Evolutionary conservation across 2,888 invertebrate genomes (phyloP), one percentile per base, ranked within the genome.

Genomic region (Nemoura dubitans): DNA sequence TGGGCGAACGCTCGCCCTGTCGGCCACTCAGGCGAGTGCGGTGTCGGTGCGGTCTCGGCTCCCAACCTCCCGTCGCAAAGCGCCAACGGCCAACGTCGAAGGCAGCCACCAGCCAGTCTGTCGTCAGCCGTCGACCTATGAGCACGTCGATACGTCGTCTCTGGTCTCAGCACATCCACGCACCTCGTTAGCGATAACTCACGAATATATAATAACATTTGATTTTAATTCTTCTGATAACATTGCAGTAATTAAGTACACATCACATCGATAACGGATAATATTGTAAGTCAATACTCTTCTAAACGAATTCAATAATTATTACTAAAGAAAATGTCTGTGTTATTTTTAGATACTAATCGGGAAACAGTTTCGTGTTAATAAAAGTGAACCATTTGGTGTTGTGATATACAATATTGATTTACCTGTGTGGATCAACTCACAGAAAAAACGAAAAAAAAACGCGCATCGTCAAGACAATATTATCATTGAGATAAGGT

Each of bases 161-260:
- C 59, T 21, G 21, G 16, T 21, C 2, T 21, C 59, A 59, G 16
- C 10, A 59, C 5, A 16, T 7, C 6, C 59, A 59, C 59, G 59
- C 10, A 7, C 21, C 14, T 59, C 59, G 14, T 59, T 59, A 59
- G n/a, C n/a, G n/a, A n/a, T n/a, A n/a, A n/a, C n/a, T 59, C 59
- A 14, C 16, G 16, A 59, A 21, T 59, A 59, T 21, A 59, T 59
- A 59, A 7, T 59, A 59, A 59, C 10, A 21, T 3, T 7, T 59
- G 59, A 59, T 59, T 59, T 59, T 59, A 59, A 59, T 59, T 59
- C 59, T 59, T 59, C 21, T 59, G 59, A 59, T 59, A 59, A 59
- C 59, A 59, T 7, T 3, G 59, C 59, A 3, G 21, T 59, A 59
- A 59, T 7, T 7, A 59, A 59, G 36, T 14, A 59, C 59, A 59